These are phyloP conservation scores for Passer domesticus DNA, from an alignment of 2,113 vertebrate species.

Conservation along the genomic window DNA sequence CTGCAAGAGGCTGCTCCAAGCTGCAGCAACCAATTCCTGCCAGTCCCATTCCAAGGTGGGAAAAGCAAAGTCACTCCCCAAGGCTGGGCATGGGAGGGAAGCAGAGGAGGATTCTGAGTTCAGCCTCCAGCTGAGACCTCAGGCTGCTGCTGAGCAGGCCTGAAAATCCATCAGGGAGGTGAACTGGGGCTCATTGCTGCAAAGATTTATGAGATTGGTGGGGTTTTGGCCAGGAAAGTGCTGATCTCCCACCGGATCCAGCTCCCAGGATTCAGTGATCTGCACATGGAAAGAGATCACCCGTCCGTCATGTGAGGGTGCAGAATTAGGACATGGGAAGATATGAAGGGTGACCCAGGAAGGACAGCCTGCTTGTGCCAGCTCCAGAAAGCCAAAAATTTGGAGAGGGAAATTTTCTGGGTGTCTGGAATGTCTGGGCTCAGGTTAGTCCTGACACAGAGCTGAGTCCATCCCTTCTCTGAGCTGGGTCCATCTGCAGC, in stretches of 20 bases:
- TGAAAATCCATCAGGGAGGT: neutral
- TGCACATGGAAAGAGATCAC: neutral
- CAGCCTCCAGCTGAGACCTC: neutral
- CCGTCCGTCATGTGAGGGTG: accelerated
- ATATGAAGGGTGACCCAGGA: neutral
- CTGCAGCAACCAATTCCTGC: neutral
- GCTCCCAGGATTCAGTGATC: neutral
- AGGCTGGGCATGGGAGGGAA: neutral
- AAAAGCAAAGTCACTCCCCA: neutral
- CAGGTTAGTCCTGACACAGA: neutral
- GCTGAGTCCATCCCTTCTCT: neutral
- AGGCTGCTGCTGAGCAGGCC: neutral
- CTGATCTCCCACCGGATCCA: neutral
- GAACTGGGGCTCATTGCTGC: neutral
- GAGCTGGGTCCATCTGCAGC: neutral
- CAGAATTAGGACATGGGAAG: neutral
- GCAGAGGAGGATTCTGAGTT: neutral
- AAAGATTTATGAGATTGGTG: neutral
- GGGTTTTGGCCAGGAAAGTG: neutral
- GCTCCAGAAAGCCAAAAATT: neutral
- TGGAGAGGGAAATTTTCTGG: neutral
- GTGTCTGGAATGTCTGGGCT: neutral
- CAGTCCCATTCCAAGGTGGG: neutral
- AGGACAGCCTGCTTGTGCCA: neutral
- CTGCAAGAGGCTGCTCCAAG: neutral